Evolutionary conservation across 2,888 invertebrate genomes (phyloP), one percentile per base, ranked within the genome.

Genomic region (Tipula confusa): DNA sequence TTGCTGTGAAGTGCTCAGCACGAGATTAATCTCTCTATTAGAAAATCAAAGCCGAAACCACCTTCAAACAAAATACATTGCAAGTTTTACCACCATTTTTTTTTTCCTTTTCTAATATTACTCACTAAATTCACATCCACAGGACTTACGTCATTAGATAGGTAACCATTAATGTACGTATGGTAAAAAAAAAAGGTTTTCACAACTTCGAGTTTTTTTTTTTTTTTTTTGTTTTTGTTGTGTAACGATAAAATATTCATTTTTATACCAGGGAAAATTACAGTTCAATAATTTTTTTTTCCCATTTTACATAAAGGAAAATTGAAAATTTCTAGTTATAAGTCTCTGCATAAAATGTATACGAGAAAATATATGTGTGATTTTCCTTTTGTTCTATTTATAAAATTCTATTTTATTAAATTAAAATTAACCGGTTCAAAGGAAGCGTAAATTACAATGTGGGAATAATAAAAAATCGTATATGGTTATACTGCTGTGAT

Each of bases 381-480:
- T 64, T 11, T 64, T 64, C 64, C 64, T 64, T 64, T 64, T 64
- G 64, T 64, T 64, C 64, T 64, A 18, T 64, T 24, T 64, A 64
- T 64, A 64, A 9, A 64, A 64, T 64, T 38, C 38, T 13, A 13
- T 38, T 38, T 64, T 64, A 64, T 64, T 64, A 24, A 64, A 24
- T 64, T 64, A 64, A 24, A 64, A 64, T 64, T 64, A 64, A 64
- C 64, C 64, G 64, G 64, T 24, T 64, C 64, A 64, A 64, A 64
- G 64, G 64, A 64, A 64, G 24, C 64, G 64, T 64, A 24, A 64
- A 64, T 64, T 64, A 24, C 24, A 64, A 64, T 64, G 64, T 64
- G 24, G 64, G 24, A 64, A 64, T 64, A 64, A 64, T 64, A 24
- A 64, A 64, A 24, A 64, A 0, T 43, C 64, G 43, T 43, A 15